A percentile compares a stretch with the other conserved stretches of the same genome.
Evolutionary conservation across 53 echinoderm and acorn worm genomes (phyloP).

Genomic region (Holothuria leucospilota): DNA sequence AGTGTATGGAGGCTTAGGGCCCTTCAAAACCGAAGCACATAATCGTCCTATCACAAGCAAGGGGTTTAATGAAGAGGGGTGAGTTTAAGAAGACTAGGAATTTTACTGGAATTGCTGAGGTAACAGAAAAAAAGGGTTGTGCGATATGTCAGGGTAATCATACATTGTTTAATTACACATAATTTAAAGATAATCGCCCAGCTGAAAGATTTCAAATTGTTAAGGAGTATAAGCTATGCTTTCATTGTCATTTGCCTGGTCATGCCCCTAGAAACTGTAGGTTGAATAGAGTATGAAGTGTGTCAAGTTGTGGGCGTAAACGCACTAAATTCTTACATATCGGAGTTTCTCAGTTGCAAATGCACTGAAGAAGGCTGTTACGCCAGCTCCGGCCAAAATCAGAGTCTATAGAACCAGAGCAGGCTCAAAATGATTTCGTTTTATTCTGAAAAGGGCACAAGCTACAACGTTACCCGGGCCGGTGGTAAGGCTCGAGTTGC

Average conservation of each 20-base stretch:
- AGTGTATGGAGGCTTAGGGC: neutral
- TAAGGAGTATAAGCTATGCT: slow-evolving; percentile 54
- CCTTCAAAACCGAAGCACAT: neutral
- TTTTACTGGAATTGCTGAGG: no score
- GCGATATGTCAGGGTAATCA: slow-evolving; percentile 46
- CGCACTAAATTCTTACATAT: slow-evolving; percentile 36
- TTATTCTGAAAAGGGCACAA: neutral
- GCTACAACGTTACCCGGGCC: slow-evolving; percentile 35
- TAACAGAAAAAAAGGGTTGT: slow-evolving; percentile 32
- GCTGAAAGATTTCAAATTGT: slow-evolving; percentile 47
- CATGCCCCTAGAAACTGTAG: slow-evolving; percentile 36
- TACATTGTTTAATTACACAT: slow-evolving; percentile 45
- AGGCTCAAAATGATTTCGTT: neutral
- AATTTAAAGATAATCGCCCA: slow-evolving; percentile 61
- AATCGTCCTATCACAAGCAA: no score
- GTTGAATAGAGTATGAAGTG: neutral
- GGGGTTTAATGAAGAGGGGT: no score
- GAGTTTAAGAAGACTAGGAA: no score
- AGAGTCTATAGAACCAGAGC: neutral
- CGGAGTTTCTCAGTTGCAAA: neutral
- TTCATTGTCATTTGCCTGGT: slow-evolving; percentile 30
- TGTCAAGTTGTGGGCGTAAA: slow-evolving; percentile 39
- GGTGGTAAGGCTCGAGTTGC: neutral
- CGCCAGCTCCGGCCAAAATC: neutral
- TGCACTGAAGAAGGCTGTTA: neutral